Conservation (phyloP, 1,140 invertebrate genomes). For the Apis mellifera region DNA sequence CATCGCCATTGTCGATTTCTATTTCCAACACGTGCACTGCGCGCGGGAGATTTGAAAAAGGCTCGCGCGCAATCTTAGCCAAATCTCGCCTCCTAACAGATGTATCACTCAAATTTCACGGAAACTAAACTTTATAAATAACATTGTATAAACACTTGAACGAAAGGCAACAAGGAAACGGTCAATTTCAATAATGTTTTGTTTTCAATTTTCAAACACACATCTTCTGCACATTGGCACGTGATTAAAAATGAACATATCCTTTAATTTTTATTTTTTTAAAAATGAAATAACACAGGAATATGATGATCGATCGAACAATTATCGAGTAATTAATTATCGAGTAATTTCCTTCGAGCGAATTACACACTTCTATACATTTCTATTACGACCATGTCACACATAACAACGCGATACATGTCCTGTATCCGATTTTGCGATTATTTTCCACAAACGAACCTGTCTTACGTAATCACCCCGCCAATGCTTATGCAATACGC, state of each 20-base stretch:
- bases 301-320: not conserved
- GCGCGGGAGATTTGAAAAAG: slow-evolving; percentile 37
- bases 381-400: not conserved
- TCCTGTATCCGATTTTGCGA: slow-evolving; percentile 14
- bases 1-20: slow-evolving; percentile 76
- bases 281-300: not conserved
- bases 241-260: not conserved
- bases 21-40: slow-evolving; percentile 19
- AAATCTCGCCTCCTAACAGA: not conserved
- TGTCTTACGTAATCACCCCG: slow-evolving; percentile 46
- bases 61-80: not conserved
- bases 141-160: not conserved
- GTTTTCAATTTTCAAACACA: not conserved
- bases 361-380: not conserved
- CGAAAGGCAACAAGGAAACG: not conserved
- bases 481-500: slow-evolving; percentile 48
- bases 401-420: not conserved
- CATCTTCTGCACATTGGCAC: not conserved
- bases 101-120: not conserved
- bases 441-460: slow-evolving; percentile 16
- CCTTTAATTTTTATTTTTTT: not conserved
- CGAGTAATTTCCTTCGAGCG: not conserved
- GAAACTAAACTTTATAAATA: not conserved
- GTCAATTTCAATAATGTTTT: not conserved
- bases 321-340: not conserved